Conservation (phyloP, 2,113 vertebrate species). For the Sapayoa aenigma region DNA sequence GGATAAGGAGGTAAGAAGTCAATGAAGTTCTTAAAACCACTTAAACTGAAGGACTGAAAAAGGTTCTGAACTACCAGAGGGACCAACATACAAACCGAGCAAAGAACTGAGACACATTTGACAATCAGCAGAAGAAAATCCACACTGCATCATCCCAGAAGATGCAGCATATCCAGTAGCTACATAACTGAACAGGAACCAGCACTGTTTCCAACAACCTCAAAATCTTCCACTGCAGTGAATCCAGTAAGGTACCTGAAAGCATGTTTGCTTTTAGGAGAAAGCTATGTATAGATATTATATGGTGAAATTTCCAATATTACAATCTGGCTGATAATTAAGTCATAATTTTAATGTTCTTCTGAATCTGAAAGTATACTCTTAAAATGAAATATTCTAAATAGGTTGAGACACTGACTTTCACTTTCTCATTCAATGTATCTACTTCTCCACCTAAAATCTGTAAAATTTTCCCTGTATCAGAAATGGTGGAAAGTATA, state of each 20-base stretch:
- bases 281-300: neutral
- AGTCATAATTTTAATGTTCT: neutral
- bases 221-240: neutral
- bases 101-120: neutral
- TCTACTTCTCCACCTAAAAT: neutral
- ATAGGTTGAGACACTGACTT: neutral
- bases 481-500: neutral
- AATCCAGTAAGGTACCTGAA: neutral
- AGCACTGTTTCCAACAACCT: neutral
- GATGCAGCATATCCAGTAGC: neutral
- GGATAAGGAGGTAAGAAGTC: neutral
- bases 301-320: neutral
- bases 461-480: neutral
- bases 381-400: neutral
- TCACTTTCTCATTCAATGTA: neutral
- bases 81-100: neutral
- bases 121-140: neutral
- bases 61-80: neutral
- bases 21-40: neutral
- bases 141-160: neutral
- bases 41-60: neutral
- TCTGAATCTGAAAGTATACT: neutral
- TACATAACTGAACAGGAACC: neutral
- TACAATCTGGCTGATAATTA: neutral
- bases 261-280: neutral